Base-by-base conservation (phyloP, 2,797 vertebrate genomes). In the Hemibagrus guttatus region DNA sequence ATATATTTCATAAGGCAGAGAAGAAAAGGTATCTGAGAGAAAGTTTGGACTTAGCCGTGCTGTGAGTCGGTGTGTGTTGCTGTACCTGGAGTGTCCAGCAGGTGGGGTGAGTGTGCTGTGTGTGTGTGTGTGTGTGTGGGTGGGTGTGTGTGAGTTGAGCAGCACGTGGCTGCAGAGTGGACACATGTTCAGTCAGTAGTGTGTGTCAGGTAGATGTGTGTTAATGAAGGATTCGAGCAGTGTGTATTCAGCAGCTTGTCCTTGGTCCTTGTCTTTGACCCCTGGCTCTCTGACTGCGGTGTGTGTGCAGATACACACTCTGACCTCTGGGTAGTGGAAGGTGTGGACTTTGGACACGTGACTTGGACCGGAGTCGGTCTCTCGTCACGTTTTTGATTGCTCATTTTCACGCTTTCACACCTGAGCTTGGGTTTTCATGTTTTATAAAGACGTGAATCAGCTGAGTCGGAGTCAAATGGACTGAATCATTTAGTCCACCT, bases 81-180 rank as follows among this genome's bases (percentile, higher is more conserved):
- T 46, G 21, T 88, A 64, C 21, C n/a, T 4, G 59, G 0, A 58
- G 39, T 3, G 0, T 74, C 88, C 89, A 88, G 90, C 90, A 95
- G 94, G 84, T 94, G 94, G 94, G 93, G 92, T 90, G 91, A 91
- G 86, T 87, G 28, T 68, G 12, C 17, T 7, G 46, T 39, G 35
- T 39, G 4, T 39, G 35, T 39, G 35, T 39, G 35, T 2, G 39
- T 76, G 66, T 87, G 56, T 59, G 31, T n/a, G n/a, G n/a, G 35
- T 39, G 35, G 1, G 35, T 2, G 39, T 76, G 66, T 87, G 56
- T 59, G 31, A 58, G 56, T 31, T 80, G 56, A 61, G 76, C 26
- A 26, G 59, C 58, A 6, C 1, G 39, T 11, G 3, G 42, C 31
- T 80, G 42, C 21, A 14, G 28, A 80, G 76, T 42, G 76, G 76